Percentiles rank a stretch among this genome's conserved stretches.
Conservation (phyloP, 2,888 invertebrate genomes). For the Loripinus fragilis region DNA sequence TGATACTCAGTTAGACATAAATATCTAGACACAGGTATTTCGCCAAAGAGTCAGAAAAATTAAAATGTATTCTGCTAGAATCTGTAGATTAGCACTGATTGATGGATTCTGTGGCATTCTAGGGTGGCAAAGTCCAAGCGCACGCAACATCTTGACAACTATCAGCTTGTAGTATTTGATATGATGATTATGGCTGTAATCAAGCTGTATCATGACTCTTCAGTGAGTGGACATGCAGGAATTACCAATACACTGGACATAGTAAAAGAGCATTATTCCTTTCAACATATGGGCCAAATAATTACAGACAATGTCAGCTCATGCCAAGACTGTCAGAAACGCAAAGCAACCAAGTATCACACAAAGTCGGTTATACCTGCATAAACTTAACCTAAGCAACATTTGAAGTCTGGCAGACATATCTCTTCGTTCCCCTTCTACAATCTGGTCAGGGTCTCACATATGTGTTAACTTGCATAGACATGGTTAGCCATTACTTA, state of each 20-base stretch:
- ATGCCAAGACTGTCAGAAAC: slow-evolving; percentile 42
- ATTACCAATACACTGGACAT: slow-evolving; percentile 37
- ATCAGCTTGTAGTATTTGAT: slow-evolving; percentile 44
- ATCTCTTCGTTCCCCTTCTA: slow-evolving; percentile 34
- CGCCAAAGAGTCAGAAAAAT: slow-evolving; percentile 31
- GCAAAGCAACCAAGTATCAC: slow-evolving; percentile 38
- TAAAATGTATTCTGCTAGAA: slow-evolving; percentile 34
- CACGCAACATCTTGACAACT: slow-evolving; percentile 25
- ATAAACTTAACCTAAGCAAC: slow-evolving; percentile 36
- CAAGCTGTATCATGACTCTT: slow-evolving; percentile 38
- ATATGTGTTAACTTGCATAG: slow-evolving; percentile 42
- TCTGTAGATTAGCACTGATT: slow-evolving; percentile 30
- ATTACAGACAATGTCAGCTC: slow-evolving; percentile 39
- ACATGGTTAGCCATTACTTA: slow-evolving; percentile 53
- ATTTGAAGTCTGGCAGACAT: slow-evolving; percentile 48
- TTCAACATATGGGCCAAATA: slow-evolving; percentile 21
- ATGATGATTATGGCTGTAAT: slow-evolving; percentile 29
- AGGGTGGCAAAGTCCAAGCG: slow-evolving; percentile 36
- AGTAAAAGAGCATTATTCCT: slow-evolving; percentile 31
- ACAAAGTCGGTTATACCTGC: slow-evolving; percentile 33
- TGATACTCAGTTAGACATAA: slow-evolving; percentile 33
- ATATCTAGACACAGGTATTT: slow-evolving; percentile 26
- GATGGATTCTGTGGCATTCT: slow-evolving; percentile 39
- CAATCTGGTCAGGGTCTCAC: slow-evolving; percentile 31
- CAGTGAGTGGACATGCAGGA: slow-evolving; percentile 30